phyloP scores from a whole-genome alignment of 2,797 vertebrate genomes.

The Phrynocephalus forsythii region DNA sequence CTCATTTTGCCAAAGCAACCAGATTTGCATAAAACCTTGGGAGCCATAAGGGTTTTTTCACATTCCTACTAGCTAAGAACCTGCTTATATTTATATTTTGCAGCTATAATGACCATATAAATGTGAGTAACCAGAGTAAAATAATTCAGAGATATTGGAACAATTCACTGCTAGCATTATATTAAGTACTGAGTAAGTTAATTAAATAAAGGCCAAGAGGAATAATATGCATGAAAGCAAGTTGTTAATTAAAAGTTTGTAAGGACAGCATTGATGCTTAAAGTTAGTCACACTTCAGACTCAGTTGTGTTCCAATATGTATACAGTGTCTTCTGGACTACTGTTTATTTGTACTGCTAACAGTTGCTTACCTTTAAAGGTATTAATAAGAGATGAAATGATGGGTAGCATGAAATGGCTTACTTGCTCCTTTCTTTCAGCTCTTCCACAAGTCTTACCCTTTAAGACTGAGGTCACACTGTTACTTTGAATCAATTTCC shows the following conservation, averaged over 20 bases:
- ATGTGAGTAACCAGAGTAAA: conserved; percentile 15
- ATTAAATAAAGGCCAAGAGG: background rate
- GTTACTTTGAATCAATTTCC: too few relatives aligned
- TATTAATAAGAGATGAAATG: background rate
- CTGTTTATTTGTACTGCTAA: background rate
- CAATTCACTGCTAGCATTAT: background rate
- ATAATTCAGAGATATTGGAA: conserved; percentile 1
- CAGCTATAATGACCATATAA: background rate
- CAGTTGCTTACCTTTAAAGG: background rate
- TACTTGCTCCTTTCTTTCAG: background rate
- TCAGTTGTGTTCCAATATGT: background rate
- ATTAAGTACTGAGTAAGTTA: background rate
- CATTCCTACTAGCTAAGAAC: too few relatives aligned
- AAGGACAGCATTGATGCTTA: background rate
- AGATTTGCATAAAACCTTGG: too few relatives aligned
- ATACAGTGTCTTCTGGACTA: background rate
- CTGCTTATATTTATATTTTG: background rate
- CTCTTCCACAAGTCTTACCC: background rate
- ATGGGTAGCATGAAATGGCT: background rate
- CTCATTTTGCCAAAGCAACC: background rate
- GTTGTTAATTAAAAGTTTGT: conserved; percentile 5
- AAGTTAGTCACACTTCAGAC: background rate
- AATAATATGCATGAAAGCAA: background rate
- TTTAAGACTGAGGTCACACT: background rate
- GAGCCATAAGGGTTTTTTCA: too few relatives aligned